Conservation (phyloP, 2,113 vertebrate genomes). For the Ammodytes marinus region DNA sequence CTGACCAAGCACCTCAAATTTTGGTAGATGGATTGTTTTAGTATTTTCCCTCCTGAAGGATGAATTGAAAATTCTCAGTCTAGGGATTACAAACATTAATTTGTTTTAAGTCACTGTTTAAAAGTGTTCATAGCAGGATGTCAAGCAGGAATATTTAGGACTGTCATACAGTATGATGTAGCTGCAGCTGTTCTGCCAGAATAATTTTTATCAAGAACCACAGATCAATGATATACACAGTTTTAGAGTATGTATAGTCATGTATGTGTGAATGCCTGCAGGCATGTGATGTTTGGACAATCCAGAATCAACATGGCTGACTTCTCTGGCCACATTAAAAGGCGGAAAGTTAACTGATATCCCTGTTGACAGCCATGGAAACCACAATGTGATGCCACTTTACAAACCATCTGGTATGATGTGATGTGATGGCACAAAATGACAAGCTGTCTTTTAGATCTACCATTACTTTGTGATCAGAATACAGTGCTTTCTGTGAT, state of each 20-base stretch:
- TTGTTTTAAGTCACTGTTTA: neutral
- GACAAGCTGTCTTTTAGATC: slow-evolving; percentile 65
- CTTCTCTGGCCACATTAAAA: slow-evolving; percentile 21
- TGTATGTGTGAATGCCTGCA: neutral
- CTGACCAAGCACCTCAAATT: neutral
- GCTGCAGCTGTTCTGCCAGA: neutral
- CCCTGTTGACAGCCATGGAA: slow-evolving; percentile 44
- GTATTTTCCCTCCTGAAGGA: neutral
- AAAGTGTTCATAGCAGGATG: neutral
- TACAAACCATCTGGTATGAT: slow-evolving; percentile 37
- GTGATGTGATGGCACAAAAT: slow-evolving; percentile 51
- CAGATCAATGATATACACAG: neutral
- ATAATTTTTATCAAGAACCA: neutral
- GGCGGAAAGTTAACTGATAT: slow-evolving; percentile 11
- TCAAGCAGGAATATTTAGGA: neutral
- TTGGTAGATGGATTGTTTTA: neutral
- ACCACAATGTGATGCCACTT: slow-evolving; percentile 38
- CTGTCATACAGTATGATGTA: neutral
- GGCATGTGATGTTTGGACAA: neutral
- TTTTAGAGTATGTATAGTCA: too few relatives aligned
- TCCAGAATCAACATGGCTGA: slow-evolving; percentile 10
- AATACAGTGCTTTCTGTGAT: slow-evolving; percentile 28
- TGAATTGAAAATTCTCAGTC: neutral
- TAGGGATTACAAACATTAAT: neutral
- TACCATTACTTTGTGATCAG: slow-evolving; percentile 28